phyloP scores from a whole-genome alignment of 2,888 invertebrate genomes.

The Nasonovia ribisnigri region DNA sequence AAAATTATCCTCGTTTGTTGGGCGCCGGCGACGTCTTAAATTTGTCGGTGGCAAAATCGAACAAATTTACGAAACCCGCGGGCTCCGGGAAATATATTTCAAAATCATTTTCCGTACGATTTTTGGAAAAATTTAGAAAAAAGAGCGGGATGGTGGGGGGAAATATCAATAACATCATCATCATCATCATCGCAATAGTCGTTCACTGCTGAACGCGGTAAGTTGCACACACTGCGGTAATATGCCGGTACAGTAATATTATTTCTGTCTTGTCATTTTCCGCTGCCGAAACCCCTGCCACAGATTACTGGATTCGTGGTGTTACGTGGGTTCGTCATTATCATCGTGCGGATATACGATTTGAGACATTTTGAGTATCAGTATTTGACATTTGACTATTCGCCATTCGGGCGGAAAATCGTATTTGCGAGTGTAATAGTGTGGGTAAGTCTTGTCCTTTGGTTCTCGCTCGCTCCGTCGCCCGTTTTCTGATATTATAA shows the following conservation, averaged over 20 bases:
- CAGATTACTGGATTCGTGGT: constrained; percentile 39
- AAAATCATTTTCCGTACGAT: background rate
- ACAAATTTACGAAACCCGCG: background rate
- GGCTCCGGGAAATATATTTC: background rate
- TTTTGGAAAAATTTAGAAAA: background rate
- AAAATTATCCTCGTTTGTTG: background rate
- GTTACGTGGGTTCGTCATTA: constrained; percentile 14
- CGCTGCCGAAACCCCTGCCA: constrained; percentile 23
- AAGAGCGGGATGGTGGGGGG: background rate
- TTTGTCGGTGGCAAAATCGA: background rate
- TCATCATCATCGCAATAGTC: background rate
- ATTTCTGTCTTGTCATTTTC: constrained; percentile 63
- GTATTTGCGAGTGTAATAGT: background rate
- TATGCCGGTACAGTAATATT: constrained; percentile 51
- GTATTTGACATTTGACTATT: background rate
- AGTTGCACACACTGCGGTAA: constrained; percentile 30
- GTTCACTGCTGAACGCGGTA: background rate
- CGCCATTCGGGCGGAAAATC: background rate
- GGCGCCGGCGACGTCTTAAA: accelerated
- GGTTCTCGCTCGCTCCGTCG: too few relatives aligned
- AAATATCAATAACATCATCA: constrained; percentile 13
- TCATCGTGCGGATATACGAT: background rate
- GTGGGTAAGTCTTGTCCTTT: background rate
- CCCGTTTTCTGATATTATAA: background rate
- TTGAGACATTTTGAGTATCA: background rate